Percentiles rank a stretch among this genome's conserved stretches.
phyloP scores from a whole-genome alignment of 2,113 vertebrate species.

The Corythornis cristatus region DNA sequence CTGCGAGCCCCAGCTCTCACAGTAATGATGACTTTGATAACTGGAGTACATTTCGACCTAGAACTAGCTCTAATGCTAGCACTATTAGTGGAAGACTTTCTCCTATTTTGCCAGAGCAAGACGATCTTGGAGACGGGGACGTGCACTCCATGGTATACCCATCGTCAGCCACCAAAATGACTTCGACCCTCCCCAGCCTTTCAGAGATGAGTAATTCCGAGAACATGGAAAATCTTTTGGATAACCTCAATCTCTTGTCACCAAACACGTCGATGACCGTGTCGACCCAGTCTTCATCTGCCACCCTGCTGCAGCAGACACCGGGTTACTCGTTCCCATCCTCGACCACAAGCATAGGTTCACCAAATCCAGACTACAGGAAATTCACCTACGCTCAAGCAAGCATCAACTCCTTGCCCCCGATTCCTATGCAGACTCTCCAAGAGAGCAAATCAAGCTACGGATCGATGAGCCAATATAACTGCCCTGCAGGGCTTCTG shows the following conservation, averaged over 20 bases:
- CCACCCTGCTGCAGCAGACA: conserved; percentile 89
- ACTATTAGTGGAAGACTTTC: conserved; percentile 93
- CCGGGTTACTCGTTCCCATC: conserved; percentile 90
- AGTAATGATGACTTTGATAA: conserved; percentile 96
- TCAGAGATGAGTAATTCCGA: conserved; percentile 95
- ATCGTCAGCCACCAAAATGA: conserved; percentile 89
- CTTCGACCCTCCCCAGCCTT: conserved; percentile 92
- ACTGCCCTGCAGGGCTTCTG: conserved; percentile 88
- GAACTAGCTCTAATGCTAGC: conserved; percentile 96
- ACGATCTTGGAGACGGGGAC: conserved; percentile 89
- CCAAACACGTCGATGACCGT: conserved; percentile 86
- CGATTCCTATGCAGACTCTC: conserved; percentile 89
- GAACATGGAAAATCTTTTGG: conserved; percentile 98
- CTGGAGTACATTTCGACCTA: conserved; percentile 93
- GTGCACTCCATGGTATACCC: conserved; percentile 93
- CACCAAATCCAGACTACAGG: conserved; percentile 89
- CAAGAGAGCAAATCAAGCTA: conserved; percentile 88
- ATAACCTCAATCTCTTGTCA: conserved; percentile 95
- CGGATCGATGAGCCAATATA: conserved; percentile 84
- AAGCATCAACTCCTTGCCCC: conserved; percentile 84
- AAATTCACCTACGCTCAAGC: conserved; percentile 91
- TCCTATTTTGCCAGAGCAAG: conserved; percentile 94
- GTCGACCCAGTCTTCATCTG: conserved; percentile 92
- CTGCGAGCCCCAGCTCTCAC: conserved; percentile 95
- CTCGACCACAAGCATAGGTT: conserved; percentile 82